A percentile compares a stretch with the other conserved stretches of the same genome.
These are phyloP conservation scores for Ryuthela nishihirai DNA, from an alignment of 2,888 invertebrate genomes.

Conservation along the genomic window DNA sequence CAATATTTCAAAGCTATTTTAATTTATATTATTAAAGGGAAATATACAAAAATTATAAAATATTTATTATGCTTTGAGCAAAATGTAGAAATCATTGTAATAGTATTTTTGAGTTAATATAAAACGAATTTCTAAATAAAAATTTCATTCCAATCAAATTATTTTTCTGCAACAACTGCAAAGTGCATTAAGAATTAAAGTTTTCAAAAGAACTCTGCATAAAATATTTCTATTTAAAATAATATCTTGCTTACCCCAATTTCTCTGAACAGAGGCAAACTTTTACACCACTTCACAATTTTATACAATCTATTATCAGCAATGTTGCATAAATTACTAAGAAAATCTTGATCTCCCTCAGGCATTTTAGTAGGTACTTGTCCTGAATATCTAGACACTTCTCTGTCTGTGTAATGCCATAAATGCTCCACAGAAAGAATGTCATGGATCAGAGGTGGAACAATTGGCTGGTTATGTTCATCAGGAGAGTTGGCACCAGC, in stretches of 20 bases:
- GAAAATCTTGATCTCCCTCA: constrained; percentile 66
- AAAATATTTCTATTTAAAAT: background rate
- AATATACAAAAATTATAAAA: too few species aligned
- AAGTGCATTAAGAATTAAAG: too few species aligned
- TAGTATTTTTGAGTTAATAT: too few species aligned
- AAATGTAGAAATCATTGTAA: too few species aligned
- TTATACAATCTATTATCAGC: constrained; percentile 94
- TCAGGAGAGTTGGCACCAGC: constrained; percentile 36
- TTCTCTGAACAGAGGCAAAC: constrained; percentile 91
- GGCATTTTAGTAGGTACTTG: constrained; percentile 20
- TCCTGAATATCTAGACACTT: constrained; percentile 27
- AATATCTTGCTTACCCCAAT: constrained; percentile 67
- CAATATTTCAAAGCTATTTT: too few species aligned
- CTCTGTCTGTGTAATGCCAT: constrained; percentile 81
- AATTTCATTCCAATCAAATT: too few species aligned
- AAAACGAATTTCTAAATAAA: too few species aligned
- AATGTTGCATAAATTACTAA: constrained; percentile 86
- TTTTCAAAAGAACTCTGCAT: too few species aligned
- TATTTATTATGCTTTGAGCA: too few species aligned
- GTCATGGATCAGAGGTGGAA: constrained; percentile 57
- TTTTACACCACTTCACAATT: constrained; percentile 98
- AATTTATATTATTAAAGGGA: too few species aligned
- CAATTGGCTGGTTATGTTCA: constrained; percentile 32
- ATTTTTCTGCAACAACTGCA: too few species aligned
- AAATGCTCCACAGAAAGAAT: constrained; percentile 95